Conservation (phyloP, 1,140 invertebrate genomes). For the Anastrepha ludens region DNA sequence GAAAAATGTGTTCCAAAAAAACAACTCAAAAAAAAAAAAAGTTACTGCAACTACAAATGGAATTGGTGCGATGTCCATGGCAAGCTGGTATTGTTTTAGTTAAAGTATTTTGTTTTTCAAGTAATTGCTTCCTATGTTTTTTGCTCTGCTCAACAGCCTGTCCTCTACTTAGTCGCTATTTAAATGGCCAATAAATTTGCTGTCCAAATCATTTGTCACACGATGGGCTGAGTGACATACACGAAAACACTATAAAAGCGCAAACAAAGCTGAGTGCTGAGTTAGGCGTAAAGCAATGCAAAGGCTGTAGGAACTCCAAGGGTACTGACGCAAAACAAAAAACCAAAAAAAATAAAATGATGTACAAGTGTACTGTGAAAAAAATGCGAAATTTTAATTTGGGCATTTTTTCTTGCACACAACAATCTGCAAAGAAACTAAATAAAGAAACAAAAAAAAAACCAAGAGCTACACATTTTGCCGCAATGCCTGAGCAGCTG, state of each 20-base stretch:
- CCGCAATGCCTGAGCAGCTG: not conserved
- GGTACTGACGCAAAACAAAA: not conserved
- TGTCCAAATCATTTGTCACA: conserved; percentile 74
- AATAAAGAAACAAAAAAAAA: not conserved
- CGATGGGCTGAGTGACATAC: conserved; percentile 33
- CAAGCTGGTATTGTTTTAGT: not conserved
- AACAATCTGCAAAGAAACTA: not conserved
- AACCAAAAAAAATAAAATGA: not conserved
- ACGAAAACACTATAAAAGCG: not conserved
- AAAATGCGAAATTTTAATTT: conserved; percentile 38
- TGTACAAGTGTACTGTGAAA: not conserved
- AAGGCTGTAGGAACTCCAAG: not conserved
- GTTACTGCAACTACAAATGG: not conserved
- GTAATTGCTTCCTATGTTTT: not conserved
- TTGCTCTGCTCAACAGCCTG: not conserved
- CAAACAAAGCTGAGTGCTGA: not conserved
- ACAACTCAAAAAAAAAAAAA: not conserved
- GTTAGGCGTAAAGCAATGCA: not conserved
- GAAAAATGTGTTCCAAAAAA: not conserved
- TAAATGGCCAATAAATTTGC: conserved; percentile 74
- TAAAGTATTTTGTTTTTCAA: not conserved
- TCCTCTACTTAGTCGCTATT: conserved; percentile 59
- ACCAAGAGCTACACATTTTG: not conserved
- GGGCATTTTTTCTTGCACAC: not conserved
- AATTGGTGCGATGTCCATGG: not conserved